These are phyloP conservation scores for Oophaga sylvatica DNA, from an alignment of 2,797 vertebrate genomes.

Conservation along the genomic window DNA sequence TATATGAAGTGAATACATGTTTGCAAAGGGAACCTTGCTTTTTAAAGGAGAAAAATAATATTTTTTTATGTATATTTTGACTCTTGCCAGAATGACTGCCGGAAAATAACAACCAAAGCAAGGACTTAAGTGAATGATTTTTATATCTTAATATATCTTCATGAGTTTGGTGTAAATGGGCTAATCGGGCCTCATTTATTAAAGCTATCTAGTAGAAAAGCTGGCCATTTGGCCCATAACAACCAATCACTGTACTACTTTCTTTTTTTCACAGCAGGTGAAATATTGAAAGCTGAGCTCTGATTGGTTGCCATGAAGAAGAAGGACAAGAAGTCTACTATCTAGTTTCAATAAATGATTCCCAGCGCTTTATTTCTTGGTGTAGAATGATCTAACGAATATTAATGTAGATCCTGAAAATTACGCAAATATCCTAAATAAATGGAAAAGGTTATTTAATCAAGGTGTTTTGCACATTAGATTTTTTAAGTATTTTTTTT, in stretches of 20 bases:
- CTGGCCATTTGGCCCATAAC: not conserved
- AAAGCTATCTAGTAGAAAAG: not conserved
- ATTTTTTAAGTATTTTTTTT: not conserved
- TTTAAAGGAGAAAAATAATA: conserved; percentile 58
- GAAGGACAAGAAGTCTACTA: not conserved
- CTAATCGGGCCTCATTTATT: not conserved
- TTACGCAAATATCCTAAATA: not conserved
- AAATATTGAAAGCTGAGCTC: not conserved
- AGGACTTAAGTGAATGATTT: not conserved
- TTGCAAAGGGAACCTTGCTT: conserved; percentile 48
- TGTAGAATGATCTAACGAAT: not conserved
- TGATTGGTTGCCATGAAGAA: not conserved
- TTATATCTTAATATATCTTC: not conserved
- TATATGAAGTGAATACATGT: conserved; percentile 22
- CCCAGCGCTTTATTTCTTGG: not conserved
- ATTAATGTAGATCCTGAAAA: not conserved
- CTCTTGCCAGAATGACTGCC: conserved; percentile 5
- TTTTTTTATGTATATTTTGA: conserved; percentile 55
- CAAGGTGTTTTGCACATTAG: not conserved
- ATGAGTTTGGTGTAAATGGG: not conserved
- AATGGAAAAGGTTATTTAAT: not conserved
- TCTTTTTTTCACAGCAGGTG: not conserved
- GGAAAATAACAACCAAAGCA: not conserved
- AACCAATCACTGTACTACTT: not conserved
- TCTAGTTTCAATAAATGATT: not conserved